Base-by-base conservation (phyloP, 2,797 vertebrate genomes). In the Huso huso region DNA sequence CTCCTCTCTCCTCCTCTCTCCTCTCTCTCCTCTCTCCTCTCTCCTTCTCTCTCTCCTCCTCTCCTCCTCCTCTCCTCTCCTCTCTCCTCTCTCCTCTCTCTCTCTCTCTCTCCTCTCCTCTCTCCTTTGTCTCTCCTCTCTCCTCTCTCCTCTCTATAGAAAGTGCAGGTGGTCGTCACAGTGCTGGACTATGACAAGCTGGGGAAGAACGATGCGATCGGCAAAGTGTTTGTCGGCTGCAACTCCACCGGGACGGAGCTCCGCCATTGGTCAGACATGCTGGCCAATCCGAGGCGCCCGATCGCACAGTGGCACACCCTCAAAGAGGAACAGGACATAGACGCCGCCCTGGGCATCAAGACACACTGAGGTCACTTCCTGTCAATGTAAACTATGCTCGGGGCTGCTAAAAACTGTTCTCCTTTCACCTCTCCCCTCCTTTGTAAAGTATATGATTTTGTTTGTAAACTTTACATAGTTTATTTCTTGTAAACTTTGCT, bases 221-320 rank as follows among this genome's bases (percentile, higher is more conserved):
- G 94, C 62, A 91, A 92, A 77, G 84, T 89, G 76, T 94, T 94
- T 4, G 92, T 94, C 70, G 94, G 94, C 18, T 89, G 89, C 0
- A 92, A 88, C 0, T 89, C 85, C 0, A 92, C 93, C 0, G 93
- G 93, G 1, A 90, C 92, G 0, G 92, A 93, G 68, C 84, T 95
- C 55, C 87, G 92, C 57, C 94, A 95, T 72, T 95, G 94, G 94
- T 92, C 93, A 0, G 94, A 95, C 48, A 95, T 95, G 94, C 76
- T 95, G 68, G 92, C 93, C 69, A 95, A 92, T 69, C 94, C 94
- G 1, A 86, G 94, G 57, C 87, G 93, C 68, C 93, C 94, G 10
- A 89, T 95, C 0, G 94, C 93, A 62, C 93, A 95, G 83, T 95
- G 94, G 94, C 93, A 95, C 81, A 93, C 91, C 0, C 86, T 95